Base-by-base conservation (phyloP, 2,888 invertebrate species). In the Leucoma salicis region DNA sequence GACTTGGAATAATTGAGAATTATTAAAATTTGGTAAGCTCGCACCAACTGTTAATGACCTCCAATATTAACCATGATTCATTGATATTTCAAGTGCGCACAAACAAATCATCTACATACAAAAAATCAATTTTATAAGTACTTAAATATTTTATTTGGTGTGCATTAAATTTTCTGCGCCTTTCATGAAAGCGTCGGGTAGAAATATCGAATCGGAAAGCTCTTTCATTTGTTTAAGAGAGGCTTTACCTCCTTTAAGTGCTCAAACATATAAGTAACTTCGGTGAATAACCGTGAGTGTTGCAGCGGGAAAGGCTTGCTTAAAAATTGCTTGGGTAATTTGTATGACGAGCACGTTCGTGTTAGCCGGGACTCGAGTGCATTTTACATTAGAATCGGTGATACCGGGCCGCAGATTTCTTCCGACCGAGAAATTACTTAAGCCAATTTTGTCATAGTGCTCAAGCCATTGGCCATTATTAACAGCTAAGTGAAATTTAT, bases 161-260 rank as follows among this genome's bases (percentile, higher is more conserved):
- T 73, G 68, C 77, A 83, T 86, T 80, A 80, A 79, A 78, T 77
- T 82, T 84, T 82, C 78, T 77, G 74, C 70, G 73, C 71, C 77
- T 78, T 77, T 78, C 77, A 78, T 78, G 70, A 78, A 82, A 85
- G 80, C 79, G 69, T 70, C 68, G 71, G 68, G 69, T 64, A 67
- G 76, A 78, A 73, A 73, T 70, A 72, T 65, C 66, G 72, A 73
- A 77, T 68, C n/a, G n/a, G 78, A 76, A 80, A 78, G 75, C 78
- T 81, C 80, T 84, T 86, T 83, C 81, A 85, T 84, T 86, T 83
- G 85, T 86, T 83, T 82, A 81, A 78, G 78, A 79, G 81, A 82
- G 74, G 81, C 79, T 80, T 78, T 76, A 74, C 78, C 74, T 78
- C 73, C 77, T 78, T 77, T 84, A 86, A 86, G 85, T 84, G 82